phyloP scores from a whole-genome alignment of 1,140 invertebrate species.

The Doryteuthis pealeii region DNA sequence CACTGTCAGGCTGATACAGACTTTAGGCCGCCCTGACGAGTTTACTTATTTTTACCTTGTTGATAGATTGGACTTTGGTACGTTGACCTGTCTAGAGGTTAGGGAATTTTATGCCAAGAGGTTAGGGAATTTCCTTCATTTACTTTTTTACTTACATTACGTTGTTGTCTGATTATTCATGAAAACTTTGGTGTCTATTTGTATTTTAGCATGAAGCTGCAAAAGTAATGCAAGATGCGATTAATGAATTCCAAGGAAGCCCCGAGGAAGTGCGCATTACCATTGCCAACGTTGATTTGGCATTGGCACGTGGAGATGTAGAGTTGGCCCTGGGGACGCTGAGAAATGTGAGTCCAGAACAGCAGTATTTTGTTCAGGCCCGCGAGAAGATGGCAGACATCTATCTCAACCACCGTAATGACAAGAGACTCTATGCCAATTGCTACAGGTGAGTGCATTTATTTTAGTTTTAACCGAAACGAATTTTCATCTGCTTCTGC shows the following conservation, averaged over 20 bases:
- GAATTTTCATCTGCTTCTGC: no score
- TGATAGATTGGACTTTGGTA: no score
- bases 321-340: conserved; percentile 80
- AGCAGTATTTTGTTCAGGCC: conserved; percentile 84
- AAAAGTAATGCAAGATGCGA: conserved; percentile 80
- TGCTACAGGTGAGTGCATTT: conserved; percentile 63
- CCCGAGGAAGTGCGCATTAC: conserved; percentile 80
- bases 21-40: no score
- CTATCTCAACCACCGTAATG: conserved; percentile 83
- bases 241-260: conserved; percentile 74
- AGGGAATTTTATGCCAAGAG: no score
- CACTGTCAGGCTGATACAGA: no score
- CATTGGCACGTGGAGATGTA: conserved; percentile 77
- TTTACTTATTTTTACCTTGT: no score
- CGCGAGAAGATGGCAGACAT: conserved; percentile 89
- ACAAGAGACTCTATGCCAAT: conserved; percentile 69
- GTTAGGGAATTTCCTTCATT: no score
- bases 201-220: conserved; percentile 71
- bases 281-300: conserved; percentile 82
- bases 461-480: background rate
- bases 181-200: no score
- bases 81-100: no score
- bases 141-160: no score
- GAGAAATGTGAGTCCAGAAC: conserved; percentile 73
- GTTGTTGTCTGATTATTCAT: no score